Evolutionary conservation across 2,113 vertebrate species (phyloP).

Genomic region (Bombycilla garrulus): DNA sequence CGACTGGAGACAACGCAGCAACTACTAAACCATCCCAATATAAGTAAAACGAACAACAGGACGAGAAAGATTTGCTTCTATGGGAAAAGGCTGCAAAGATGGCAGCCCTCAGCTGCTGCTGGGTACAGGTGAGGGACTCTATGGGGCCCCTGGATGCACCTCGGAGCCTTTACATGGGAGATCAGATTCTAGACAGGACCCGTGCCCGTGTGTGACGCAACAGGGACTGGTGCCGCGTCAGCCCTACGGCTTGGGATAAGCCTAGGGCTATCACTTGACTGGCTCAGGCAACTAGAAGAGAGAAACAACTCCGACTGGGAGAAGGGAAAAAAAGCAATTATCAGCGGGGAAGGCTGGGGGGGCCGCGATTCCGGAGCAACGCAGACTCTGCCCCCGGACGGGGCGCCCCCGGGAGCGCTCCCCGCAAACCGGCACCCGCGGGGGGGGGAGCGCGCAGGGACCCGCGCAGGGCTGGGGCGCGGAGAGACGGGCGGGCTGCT

Average conservation of each 20-base stretch:
- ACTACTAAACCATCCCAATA: neutral
- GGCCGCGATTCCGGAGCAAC: neutral
- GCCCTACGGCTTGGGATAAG: neutral
- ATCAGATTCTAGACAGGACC: fast-evolving
- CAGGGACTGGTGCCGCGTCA: neutral
- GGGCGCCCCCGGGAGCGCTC: neutral
- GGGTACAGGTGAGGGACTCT: neutral
- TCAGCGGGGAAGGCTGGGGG: neutral
- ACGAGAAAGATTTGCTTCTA: neutral
- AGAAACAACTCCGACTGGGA: neutral
- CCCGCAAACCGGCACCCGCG: neutral
- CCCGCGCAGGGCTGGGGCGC: fast-evolving
- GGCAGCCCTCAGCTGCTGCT: neutral
- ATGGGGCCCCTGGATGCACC: fast-evolving
- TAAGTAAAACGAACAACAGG: neutral
- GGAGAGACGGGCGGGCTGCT: fast-evolving
- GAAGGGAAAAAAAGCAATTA: neutral
- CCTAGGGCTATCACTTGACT: neutral
- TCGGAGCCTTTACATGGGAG: fast-evolving
- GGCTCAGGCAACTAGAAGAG: neutral
- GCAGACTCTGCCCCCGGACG: neutral
- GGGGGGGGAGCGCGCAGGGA: neutral
- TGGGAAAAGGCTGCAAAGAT: neutral
- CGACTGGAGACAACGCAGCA: fast-evolving
- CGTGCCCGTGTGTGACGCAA: fast-evolving